Evolutionary conservation across 2,113 vertebrate genomes (phyloP), one percentile per base, ranked within the genome.

Genomic region (Sorex fumeus): DNA sequence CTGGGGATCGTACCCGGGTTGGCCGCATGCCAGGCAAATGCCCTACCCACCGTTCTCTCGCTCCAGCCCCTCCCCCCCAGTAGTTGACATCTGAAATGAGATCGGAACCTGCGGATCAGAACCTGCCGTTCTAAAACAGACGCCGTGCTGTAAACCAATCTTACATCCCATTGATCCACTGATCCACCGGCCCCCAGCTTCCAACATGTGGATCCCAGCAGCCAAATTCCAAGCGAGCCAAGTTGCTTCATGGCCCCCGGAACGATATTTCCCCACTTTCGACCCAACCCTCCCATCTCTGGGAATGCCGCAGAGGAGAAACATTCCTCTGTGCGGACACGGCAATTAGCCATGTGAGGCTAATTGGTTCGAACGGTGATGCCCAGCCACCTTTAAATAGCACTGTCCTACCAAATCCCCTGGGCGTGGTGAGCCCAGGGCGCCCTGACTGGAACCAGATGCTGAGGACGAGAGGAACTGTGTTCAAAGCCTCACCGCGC

Each of bases 361-460:
- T 96, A 47, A 88, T 8, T 53, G 71, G 71, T 84, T 87, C 18
- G 18, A 15, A 77, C 30, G 57, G 69, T 11, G 28, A 43, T 45
- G 67, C 83, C 76, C 0, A 8, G 76, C 69, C 47, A 87, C 91
- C 91, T 88, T 94, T 92, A 90, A 87, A 92, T 74, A 87, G 32
- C 79, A 50, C 89, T 87, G 75, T 67, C 87, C 91, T 90, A 79
- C 70, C 18, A 94, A 82, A 94, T 81, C 91, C 82, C 53, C 71
- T 36, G 28, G 74, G 47, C 30, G n/a, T 91, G 87, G 81, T 79
- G 83, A 19, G 62, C 53, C 93, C 94, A 95, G 92, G 64, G 36
- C 72, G 71, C 34, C 15, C 69, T 88, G 93, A 91, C 88, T 88
- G 67, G 91, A 95, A 94, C 72, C 88, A 95, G 94, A 84, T 87